A percentile compares a stretch with the other conserved stretches of the same genome.
Evolutionary conservation across 2,113 vertebrate species (phyloP).

Genomic region (Podocnemis expansa): DNA sequence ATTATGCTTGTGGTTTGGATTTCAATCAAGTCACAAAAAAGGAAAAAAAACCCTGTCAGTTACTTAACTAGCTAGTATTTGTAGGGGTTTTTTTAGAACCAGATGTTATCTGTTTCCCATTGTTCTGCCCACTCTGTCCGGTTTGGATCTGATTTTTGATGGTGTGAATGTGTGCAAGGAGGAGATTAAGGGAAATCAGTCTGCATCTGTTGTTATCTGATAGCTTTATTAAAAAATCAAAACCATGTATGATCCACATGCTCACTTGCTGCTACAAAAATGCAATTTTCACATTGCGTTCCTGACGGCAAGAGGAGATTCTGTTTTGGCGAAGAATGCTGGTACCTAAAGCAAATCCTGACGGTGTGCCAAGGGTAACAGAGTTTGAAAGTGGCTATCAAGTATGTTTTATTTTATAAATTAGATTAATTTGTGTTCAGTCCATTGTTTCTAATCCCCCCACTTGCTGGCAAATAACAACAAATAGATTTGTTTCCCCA

Average conservation of each 20-base stretch:
- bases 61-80: neutral
- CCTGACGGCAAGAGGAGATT: neutral
- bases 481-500: neutral
- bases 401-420: neutral
- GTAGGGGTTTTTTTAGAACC: neutral
- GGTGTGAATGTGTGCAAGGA: neutral
- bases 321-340: neutral
- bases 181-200: neutral
- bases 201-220: slow-evolving; percentile 17
- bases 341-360: neutral
- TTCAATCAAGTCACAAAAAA: neutral
- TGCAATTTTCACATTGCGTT: neutral
- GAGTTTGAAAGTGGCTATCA: neutral
- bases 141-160: slow-evolving; percentile 17
- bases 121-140: slow-evolving; percentile 31
- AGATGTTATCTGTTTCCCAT: slow-evolving; percentile 16
- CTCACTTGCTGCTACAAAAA: neutral
- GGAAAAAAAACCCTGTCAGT: neutral
- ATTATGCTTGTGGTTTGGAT: slow-evolving; percentile 3
- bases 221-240: neutral
- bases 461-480: accelerated
- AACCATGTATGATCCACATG: neutral
- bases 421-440: neutral
- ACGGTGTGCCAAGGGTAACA: neutral
- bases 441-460: neutral